Base-by-base conservation (phyloP, 2,113 vertebrate genomes). In the Pelodiscus sinensis region DNA sequence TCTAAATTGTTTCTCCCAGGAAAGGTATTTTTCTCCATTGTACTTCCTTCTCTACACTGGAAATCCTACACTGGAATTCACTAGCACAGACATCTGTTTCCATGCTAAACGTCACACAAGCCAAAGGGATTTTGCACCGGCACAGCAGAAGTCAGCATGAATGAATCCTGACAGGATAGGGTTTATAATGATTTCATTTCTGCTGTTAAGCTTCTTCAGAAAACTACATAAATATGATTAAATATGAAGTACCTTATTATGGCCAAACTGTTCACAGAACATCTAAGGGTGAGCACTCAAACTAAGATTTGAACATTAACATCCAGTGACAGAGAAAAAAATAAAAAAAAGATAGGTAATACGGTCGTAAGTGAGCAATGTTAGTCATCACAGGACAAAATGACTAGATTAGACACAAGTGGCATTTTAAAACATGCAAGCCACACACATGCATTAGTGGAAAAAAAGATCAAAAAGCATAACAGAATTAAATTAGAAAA, bases 391-490 rank as follows among this genome's bases (percentile, higher is more conserved):
- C 88, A 9, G 90, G 73, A 19, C 86, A 10, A 11, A 44, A 35
- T 56, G 38, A 80, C 52, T 79, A 65, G 35, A 93, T 18, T 85
- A 85, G 89, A 38, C 24, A 58, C 85, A 80, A 87, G 56, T 50
- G 87, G 65, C 13, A 38, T 57, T 79, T 19, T 52, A 81, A 90
- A 90, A 65, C 91, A 92, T 93, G 90, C 87, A 88, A 84, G 29
- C 87, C 51, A 92, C 29, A 94, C 2, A 81, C 81, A 0, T 94
- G 94, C 88, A 86, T 71, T 84, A 81, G 14, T 58, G 51, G 86
- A 90, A 73, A 55, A 81, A 75, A 13, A 31, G 8, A 54, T 27
- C 79, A 78, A 83, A 54, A 44, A 86, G 9, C 15, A 89, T 35
- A 38, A 62, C 44, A 44, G 44, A 44, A 44, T 44, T 44, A 44